Percentiles rank a stretch among this genome's conserved stretches.
These are phyloP conservation scores for Lampropteryx suffumata DNA, from an alignment of 2,888 invertebrate species.

Conservation along the genomic window DNA sequence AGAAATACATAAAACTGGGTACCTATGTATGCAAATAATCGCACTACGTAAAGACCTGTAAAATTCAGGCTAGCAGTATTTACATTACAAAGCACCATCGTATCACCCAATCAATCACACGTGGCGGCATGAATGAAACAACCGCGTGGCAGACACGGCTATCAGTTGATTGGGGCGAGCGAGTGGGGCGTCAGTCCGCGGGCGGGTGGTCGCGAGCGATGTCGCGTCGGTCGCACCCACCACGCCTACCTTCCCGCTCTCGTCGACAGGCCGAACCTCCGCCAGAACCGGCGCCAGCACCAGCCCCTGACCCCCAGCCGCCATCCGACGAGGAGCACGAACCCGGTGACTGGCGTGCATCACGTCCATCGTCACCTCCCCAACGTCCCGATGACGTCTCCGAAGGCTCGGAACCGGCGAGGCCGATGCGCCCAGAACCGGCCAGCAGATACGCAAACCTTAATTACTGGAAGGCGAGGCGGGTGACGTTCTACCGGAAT, in stretches of 20 bases:
- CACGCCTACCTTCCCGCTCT: conserved; percentile 64
- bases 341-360: conserved; percentile 79
- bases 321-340: conserved; percentile 79
- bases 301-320: conserved; percentile 62
- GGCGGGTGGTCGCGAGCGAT: conserved; percentile 64
- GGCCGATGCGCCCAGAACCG: conserved; percentile 83
- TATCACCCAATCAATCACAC: conserved; percentile 51
- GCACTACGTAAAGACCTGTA: not conserved
- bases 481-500: conserved; percentile 96
- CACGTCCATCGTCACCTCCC: conserved; percentile 69
- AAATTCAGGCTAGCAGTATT: conserved; percentile 13
- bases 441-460: conserved; percentile 88
- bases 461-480: conserved; percentile 93
- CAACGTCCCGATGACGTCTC: conserved; percentile 73
- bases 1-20: too few relatives aligned
- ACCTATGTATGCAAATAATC: too few relatives aligned
- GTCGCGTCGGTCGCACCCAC: conserved; percentile 74
- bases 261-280: conserved; percentile 75
- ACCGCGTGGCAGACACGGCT: conserved; percentile 46
- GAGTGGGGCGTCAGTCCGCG: conserved; percentile 62
- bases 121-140: conserved; percentile 59
- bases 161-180: conserved; percentile 63
- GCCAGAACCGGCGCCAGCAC: conserved; percentile 68
- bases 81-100: conserved; percentile 14
- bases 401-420: conserved; percentile 76